phyloP scores from a whole-genome alignment of 1,140 invertebrate genomes.

The Zaprionus gabonicus region DNA sequence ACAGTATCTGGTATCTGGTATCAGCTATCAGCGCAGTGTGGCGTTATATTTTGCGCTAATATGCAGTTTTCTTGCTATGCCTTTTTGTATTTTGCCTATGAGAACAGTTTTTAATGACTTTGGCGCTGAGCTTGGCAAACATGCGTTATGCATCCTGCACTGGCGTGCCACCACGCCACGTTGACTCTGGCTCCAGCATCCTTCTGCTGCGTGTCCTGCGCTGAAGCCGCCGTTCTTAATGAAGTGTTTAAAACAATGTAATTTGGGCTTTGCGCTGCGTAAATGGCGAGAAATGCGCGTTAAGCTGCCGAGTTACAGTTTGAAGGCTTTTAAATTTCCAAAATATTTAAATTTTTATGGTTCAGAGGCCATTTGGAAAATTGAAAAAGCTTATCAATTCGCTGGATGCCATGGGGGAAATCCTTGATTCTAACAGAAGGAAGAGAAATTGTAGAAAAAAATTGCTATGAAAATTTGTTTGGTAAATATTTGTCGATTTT shows the following conservation, averaged over 20 bases:
- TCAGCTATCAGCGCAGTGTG: slow-evolving; percentile 54
- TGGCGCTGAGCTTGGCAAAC: slow-evolving; percentile 77
- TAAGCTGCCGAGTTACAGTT: slow-evolving; percentile 46
- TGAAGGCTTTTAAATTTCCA: slow-evolving; percentile 70
- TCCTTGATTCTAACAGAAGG: not conserved
- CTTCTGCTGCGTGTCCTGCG: slow-evolving; percentile 42
- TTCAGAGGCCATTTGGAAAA: slow-evolving; percentile 64
- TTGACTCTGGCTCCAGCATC: slow-evolving; percentile 42
- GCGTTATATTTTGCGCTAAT: slow-evolving; percentile 78
- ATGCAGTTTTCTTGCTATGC: slow-evolving; percentile 66
- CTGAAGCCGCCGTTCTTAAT: slow-evolving; percentile 69
- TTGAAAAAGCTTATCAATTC: slow-evolving; percentile 61
- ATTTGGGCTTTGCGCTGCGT: slow-evolving; percentile 72
- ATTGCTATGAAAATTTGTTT: slow-evolving; percentile 59
- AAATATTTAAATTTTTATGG: slow-evolving; percentile 82
- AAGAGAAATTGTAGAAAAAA: slow-evolving; percentile 3
- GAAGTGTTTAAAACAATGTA: slow-evolving; percentile 82
- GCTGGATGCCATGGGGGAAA: not conserved
- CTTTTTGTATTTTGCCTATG: slow-evolving; percentile 73
- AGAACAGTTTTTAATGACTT: slow-evolving; percentile 82
- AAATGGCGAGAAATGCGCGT: slow-evolving; percentile 45
- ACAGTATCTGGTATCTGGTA: slow-evolving; percentile 7
- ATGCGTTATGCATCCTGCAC: slow-evolving; percentile 68
- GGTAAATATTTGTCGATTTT: slow-evolving; percentile 75
- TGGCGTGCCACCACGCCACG: not conserved